These are phyloP conservation scores for Phalanger gymnotis DNA, from an alignment of 2,797 vertebrate species.

Conservation along the genomic window DNA sequence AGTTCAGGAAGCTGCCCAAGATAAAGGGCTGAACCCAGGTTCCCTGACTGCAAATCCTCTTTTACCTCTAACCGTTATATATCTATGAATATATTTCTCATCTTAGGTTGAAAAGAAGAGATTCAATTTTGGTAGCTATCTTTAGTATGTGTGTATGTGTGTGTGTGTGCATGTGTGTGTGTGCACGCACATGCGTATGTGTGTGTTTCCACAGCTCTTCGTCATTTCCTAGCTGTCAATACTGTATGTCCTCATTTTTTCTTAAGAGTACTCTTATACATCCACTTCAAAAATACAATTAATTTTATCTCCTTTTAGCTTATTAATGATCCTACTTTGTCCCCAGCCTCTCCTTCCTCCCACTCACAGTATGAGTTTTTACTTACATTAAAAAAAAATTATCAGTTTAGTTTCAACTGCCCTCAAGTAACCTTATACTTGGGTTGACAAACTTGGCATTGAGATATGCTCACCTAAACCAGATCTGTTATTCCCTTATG, in stretches of 20 bases:
- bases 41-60: neutral
- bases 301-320: conserved; percentile 12
- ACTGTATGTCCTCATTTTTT: conserved; percentile 5
- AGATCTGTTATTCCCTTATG: neutral
- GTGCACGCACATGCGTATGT: neutral
- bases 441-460: neutral
- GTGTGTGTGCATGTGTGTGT: neutral
- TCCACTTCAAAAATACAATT: conserved; percentile 50
- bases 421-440: conserved; percentile 13
- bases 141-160: neutral
- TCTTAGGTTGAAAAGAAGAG: neutral
- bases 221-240: conserved; percentile 27
- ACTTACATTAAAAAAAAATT: neutral
- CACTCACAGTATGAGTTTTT: neutral
- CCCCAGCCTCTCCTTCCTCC: conserved; percentile 10
- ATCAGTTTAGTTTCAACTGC: neutral
- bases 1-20: neutral
- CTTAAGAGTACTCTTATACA: conserved; percentile 30
- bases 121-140: neutral
- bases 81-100: neutral
- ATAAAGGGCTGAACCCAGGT: neutral
- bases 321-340: conserved; percentile 45
- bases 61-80: neutral
- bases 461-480: neutral
- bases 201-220: neutral